Evolutionary conservation across 2,113 vertebrate genomes (phyloP).

Genomic region (Paradoxurus hermaphroditus): DNA sequence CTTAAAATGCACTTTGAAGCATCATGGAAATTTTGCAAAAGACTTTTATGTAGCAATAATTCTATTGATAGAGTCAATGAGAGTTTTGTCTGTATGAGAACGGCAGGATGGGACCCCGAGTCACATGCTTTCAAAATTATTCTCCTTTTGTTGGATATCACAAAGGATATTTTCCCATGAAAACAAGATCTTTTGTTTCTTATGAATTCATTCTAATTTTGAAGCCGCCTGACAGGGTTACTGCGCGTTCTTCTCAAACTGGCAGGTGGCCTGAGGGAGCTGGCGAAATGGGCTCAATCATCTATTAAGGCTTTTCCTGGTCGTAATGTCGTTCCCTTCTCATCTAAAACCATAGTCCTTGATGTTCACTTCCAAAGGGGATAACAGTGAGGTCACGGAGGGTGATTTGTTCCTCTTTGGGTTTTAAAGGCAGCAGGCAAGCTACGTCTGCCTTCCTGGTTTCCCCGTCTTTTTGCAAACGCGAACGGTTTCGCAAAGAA

Average conservation of each 20-base stretch:
- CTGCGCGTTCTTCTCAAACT: conserved; percentile 55
- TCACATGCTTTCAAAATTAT: conserved; percentile 78
- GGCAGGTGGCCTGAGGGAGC: conserved; percentile 73
- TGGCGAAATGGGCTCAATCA: conserved; percentile 66
- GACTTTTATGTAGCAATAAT: conserved; percentile 73
- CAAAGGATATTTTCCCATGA: conserved; percentile 76
- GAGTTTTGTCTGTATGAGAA: conserved; percentile 75
- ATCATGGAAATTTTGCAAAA: conserved; percentile 73
- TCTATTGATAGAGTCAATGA: conserved; percentile 76
- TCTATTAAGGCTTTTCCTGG: conserved; percentile 55
- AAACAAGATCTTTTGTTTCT: conserved; percentile 75
- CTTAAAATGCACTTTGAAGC: conserved; percentile 65
- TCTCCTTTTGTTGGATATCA: conserved; percentile 72
- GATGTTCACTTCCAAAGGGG: conserved; percentile 54
- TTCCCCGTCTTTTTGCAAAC: conserved; percentile 15
- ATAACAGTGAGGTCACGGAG: conserved; percentile 32
- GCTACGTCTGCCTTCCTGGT: background rate
- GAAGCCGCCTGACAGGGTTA: conserved; percentile 70
- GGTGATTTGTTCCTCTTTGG: conserved; percentile 29
- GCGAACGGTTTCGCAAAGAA: conserved; percentile 11
- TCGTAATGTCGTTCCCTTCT: conserved; percentile 64
- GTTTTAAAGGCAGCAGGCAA: conserved; percentile 47
- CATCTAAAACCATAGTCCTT: conserved; percentile 52
- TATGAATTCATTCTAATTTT: conserved; percentile 80
- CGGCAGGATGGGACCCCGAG: conserved; percentile 72